These are phyloP conservation scores for Danio albolineatus DNA, from an alignment of 2,797 vertebrate genomes.

Conservation along the genomic window DNA sequence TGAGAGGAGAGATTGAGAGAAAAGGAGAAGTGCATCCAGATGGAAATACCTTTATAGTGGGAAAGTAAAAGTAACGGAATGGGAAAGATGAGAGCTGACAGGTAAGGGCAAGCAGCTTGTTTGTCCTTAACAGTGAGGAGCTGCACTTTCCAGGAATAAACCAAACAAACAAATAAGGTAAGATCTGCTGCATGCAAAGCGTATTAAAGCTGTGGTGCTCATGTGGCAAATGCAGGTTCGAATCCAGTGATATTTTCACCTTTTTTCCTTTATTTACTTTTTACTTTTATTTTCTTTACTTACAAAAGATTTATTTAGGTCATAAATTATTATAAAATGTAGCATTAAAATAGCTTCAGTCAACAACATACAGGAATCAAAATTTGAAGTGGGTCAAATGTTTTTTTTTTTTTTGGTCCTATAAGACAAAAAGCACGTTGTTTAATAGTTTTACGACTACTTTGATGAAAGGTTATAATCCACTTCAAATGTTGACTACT, in stretches of 20 bases:
- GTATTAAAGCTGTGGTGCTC: background rate
- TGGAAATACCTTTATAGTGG: slow-evolving; percentile 90
- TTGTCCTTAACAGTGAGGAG: slow-evolving; percentile 82
- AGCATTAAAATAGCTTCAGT: background rate
- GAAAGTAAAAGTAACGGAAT: slow-evolving; percentile 89
- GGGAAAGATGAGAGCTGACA: slow-evolving; percentile 91
- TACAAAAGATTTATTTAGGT: too few species aligned
- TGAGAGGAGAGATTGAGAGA: slow-evolving; percentile 54
- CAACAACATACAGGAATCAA: too few species aligned
- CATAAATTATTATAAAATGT: too few species aligned
- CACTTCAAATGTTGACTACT: too few species aligned
- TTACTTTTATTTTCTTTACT: too few species aligned
- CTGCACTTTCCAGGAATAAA: slow-evolving; percentile 77
- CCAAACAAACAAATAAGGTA: slow-evolving; percentile 74
- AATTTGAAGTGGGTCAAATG: too few species aligned
- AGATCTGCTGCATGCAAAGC: background rate
- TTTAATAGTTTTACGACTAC: too few species aligned
- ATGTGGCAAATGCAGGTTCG: background rate
- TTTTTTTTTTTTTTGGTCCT: too few species aligned
- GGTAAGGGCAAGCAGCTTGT: slow-evolving; percentile 89
- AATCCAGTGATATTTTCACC: background rate
- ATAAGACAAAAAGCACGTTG: too few species aligned
- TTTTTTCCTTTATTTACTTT: too few species aligned
- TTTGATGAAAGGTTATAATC: too few species aligned
- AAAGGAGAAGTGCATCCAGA: slow-evolving; percentile 29